Conservation (phyloP, 2,113 vertebrate genomes). For the Pomatostomus ruficeps region DNA sequence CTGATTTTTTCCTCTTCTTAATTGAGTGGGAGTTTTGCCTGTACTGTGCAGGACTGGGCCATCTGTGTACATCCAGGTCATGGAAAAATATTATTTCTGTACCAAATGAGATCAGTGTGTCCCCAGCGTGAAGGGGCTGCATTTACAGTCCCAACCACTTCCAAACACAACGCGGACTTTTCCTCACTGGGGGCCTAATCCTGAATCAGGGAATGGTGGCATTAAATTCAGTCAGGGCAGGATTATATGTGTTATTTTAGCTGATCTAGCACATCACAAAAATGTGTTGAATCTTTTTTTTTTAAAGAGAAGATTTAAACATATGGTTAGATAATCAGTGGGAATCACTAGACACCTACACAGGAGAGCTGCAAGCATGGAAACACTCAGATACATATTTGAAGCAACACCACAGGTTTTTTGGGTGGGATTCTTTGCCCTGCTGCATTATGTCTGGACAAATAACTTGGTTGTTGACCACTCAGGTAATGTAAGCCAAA, state of each 20-base stretch:
- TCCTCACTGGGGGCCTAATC: neutral
- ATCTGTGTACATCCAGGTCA: neutral
- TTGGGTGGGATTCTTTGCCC: neutral
- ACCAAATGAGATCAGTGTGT: neutral
- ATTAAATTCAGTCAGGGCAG: neutral
- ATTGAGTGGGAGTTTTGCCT: neutral
- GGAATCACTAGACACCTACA: conserved; percentile 31
- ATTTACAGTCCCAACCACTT: neutral
- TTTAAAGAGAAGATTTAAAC: neutral
- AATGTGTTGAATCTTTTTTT: neutral
- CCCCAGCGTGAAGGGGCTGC: neutral
- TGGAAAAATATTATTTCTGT: neutral
- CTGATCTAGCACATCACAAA: neutral
- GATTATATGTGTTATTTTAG: neutral
- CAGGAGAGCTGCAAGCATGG: neutral
- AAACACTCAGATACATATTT: neutral
- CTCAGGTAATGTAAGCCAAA: neutral
- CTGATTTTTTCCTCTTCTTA: neutral
- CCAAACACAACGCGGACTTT: neutral
- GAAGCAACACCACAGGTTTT: conserved; percentile 15
- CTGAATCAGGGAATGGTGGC: neutral
- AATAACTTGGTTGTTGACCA: conserved; percentile 31
- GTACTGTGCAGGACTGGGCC: neutral
- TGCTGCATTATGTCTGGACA: neutral
- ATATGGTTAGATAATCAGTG: conserved; percentile 26